Conservation (phyloP, 2,113 vertebrate species). For the Sylvia atricapilla region DNA sequence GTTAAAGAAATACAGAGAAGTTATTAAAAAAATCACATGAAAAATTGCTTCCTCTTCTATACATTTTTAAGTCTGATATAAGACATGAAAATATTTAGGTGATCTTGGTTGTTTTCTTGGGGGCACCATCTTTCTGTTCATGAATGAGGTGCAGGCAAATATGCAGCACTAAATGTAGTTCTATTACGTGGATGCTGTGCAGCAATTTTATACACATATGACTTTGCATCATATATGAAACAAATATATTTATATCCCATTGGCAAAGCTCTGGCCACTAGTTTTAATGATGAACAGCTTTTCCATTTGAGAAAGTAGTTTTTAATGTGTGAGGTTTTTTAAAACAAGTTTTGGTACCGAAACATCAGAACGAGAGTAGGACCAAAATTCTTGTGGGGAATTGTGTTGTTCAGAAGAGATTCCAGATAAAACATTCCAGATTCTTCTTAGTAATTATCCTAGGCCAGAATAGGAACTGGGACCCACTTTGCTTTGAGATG, state of each 20-base stretch:
- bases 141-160: neutral
- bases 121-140: neutral
- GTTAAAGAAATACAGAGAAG: neutral
- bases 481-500: neutral
- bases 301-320: neutral
- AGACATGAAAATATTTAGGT: neutral
- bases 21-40: neutral
- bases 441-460: conserved; percentile 1
- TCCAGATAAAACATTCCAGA: neutral
- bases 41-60: neutral
- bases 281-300: neutral
- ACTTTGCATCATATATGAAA: neutral
- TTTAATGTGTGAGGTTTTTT: neutral
- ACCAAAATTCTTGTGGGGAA: conserved; percentile 3
- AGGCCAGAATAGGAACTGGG: neutral
- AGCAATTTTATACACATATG: neutral
- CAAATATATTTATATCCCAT: neutral
- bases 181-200: neutral
- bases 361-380: neutral
- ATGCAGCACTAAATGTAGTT: neutral
- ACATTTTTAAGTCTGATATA: neutral
- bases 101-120: neutral
- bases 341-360: neutral
- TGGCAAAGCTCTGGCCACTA: neutral
- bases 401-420: neutral